Evolutionary conservation across 2,797 vertebrate species (phyloP).

Genomic region (Sebastolobus alascanus): DNA sequence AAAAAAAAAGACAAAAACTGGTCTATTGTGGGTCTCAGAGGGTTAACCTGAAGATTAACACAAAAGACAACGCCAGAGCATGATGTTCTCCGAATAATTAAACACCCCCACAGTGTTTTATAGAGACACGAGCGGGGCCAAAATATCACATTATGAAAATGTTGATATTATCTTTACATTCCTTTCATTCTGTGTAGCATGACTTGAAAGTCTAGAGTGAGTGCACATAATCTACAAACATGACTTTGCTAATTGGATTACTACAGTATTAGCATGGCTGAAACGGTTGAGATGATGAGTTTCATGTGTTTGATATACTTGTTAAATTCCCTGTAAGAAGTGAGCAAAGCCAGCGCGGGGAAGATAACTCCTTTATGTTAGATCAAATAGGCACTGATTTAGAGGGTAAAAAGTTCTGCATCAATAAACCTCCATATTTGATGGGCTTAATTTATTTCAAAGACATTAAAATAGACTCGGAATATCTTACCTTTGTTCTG

Average conservation of each 20-base stretch:
- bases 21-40: too few species aligned
- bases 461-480: slow-evolving; percentile 51
- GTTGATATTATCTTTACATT: slow-evolving; percentile 15
- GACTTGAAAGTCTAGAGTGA: slow-evolving; percentile 27
- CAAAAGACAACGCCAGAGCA: background rate
- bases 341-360: slow-evolving; percentile 8
- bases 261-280: slow-evolving; percentile 32
- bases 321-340: slow-evolving; percentile 27
- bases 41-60: background rate
- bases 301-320: slow-evolving; percentile 42
- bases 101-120: slow-evolving; percentile 4
- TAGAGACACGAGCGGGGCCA: background rate
- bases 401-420: slow-evolving; percentile 54
- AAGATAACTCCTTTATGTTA: slow-evolving; percentile 46
- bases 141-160: slow-evolving; percentile 3
- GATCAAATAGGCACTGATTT: slow-evolving; percentile 56
- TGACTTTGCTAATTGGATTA: slow-evolving; percentile 51
- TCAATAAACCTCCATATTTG: slow-evolving; percentile 55
- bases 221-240: slow-evolving; percentile 38
- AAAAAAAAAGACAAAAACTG: too few species aligned
- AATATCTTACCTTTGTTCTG: slow-evolving; percentile 63
- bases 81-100: slow-evolving; percentile 4
- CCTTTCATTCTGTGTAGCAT: slow-evolving; percentile 9
- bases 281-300: slow-evolving; percentile 39
- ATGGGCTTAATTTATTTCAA: slow-evolving; percentile 61